Evolutionary conservation across 2,113 vertebrate genomes (phyloP), one percentile per base, ranked within the genome.

Genomic region (Halcyon malimbica): DNA sequence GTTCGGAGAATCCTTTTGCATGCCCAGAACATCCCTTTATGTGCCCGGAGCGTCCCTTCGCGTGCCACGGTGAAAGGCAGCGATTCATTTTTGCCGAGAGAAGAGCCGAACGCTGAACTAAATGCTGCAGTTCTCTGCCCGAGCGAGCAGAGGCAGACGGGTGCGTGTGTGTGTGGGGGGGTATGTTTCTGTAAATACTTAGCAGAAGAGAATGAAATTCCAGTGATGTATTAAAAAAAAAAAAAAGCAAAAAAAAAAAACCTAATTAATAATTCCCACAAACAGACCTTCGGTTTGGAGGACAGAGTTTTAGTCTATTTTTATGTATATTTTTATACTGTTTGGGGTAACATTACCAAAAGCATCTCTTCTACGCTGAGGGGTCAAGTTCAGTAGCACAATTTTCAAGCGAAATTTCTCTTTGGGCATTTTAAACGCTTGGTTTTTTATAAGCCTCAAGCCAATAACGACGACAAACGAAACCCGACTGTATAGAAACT

Each of bases 301-400:
- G 84, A 62, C 11, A 87, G 56, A 91, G 75, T 56, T 70, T 79
- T 68, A 79, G 70, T 51, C 86, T 82, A 87, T 95, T 95, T 91
- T 94, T 93, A 86, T 92, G 95, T 96, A 20, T 97, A 95, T 97
- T 98, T 97, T 97, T 97, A 93, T 96, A 82, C 83, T 90, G 83
- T 93, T 95, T 69, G 91, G 73, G 83, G 68, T 86, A 65, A 68
- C 39, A 50, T 63, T 62, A 91, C 67, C 69, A 50, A 81, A 89
- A 91, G 80, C 81, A 15, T 90, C 77, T 95, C 60, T 87, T 87
- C 87, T 88, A 6, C 26, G 63, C 50, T 37, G 84, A 35, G 84
- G 69, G 83, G 68, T 96, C 11, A 50, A 81, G 84, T 92, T 85
- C n/a, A 83, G 80, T 39, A 94, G 83, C 93, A 79, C 53, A 57